Base-by-base conservation (phyloP, 2,797 vertebrate genomes). In the Sebastolobus altivelis region DNA sequence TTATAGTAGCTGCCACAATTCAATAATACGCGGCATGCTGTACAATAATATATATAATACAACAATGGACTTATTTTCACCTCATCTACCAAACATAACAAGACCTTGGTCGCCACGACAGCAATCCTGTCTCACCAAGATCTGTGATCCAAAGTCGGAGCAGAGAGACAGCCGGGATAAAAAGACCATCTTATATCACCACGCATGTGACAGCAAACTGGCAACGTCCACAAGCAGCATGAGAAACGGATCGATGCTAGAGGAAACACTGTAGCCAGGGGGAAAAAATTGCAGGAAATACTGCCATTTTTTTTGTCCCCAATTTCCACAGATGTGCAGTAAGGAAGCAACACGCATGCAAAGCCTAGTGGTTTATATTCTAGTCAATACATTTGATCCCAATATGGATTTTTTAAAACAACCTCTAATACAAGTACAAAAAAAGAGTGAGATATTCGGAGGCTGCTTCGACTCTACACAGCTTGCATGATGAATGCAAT, bases 181-280 rank as follows among this genome's bases (percentile, higher is more conserved):
- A 86, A 79, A 80, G 27, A 72, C 29, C 43, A 65, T 81, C 78
- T 80, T 79, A 82, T 75, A 89, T 75, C 80, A 83, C 27, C 38
- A 66, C 22, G 18, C 54, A 52, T 76, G 60, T 72, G 72, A 84
- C 76, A 83, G 84, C 75, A 84, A 88, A 84, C 85, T 87, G 84
- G 73, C 76, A 85, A 68, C 43, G 71, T 86, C 89, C 72, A 75
- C 73, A 70, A 83, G 79, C 65, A 78, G 69, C 82, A 73, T 73
- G 81, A 78, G 79, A 72, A 85, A 76, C 63, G 72, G 79, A 86
- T 79, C 10, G 31, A 83, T 79, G 77, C 67, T 25, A 29, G 66
- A 79, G 72, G 59, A 87, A 76, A 83, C 33, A 63, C 46, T 46
- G 62, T 55, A 52, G 46, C 62, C 62, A 29, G 27, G 40, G 22